Evolutionary conservation across 37 sponge, comb jelly and placozoan genomes (phyloP), one percentile per base, ranked within the genome.

Genomic region (Axinella damicornis): DNA sequence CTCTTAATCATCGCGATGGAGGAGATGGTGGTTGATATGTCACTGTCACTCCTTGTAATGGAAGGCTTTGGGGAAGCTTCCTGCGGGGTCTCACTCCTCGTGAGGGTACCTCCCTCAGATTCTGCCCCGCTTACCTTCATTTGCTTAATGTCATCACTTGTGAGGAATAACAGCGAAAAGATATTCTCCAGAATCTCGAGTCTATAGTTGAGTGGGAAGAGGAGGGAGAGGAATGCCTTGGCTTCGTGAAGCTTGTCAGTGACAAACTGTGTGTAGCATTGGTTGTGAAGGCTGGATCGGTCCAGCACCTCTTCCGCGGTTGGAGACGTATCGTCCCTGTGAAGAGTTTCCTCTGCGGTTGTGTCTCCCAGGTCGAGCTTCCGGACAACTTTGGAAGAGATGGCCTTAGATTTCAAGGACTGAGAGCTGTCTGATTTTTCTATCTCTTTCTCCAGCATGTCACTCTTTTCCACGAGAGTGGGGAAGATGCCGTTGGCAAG

Each of bases 121-220:
- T 24, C 62, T 9, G 25, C 64, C 22, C 60, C 78, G 12, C 64
- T 25, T 40, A 61, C n/a, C 19, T 21, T 36, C 65, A 69, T 0
- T 25, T n/a, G 62, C 22, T 41, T 67, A 0, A 92, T 68, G 60
- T 97, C 91, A 12, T 82, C 86, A 71, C 87, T 70, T 22, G 89
- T 83, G 41, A 97, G 84, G 53, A 97, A 92, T 6, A 97, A 73
- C 5, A 97, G 86, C 25, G 98, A 94, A 58, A 95, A 97, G 5
- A 97, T 90, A 73, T 97, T 85, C 81, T 97, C 98, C 73, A 97
- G 62, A 18, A 97, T 78, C 65, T 97, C 98, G n/a, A 97, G 82
- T 6, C 93, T 91, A 38, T 76, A 97, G 76, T 78, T 80, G 57
- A 90, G 87, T 25, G 98, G 95, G 15, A 69, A 67, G 13, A 95